These are phyloP conservation scores for Apteryx owenii DNA, from an alignment of 2,113 vertebrate species.

Conservation along the genomic window DNA sequence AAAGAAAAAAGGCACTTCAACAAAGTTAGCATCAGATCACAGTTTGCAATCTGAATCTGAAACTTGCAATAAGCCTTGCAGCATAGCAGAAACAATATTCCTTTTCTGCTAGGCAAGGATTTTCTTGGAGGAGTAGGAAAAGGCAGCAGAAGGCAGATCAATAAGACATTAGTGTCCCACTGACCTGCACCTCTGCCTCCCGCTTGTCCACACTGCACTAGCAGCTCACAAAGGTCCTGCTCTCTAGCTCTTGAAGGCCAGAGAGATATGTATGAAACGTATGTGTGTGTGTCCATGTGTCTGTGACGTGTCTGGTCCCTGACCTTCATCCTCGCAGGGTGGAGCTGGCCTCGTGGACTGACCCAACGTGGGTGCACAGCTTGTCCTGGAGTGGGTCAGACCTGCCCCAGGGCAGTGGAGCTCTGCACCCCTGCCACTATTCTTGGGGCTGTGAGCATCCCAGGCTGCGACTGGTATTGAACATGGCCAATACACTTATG, in stretches of 20 bases:
- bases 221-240: background rate
- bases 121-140: background rate
- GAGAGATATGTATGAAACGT: background rate
- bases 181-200: background rate
- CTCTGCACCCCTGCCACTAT: background rate
- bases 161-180: background rate
- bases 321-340: background rate
- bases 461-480: background rate
- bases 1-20: background rate
- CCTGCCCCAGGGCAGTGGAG: accelerated
- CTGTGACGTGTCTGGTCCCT: background rate
- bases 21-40: background rate
- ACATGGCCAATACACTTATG: background rate
- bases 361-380: background rate
- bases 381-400: accelerated
- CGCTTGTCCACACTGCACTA: background rate
- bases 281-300: background rate
- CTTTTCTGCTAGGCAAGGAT: background rate
- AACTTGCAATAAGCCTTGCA: background rate
- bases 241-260: background rate
- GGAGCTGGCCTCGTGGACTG: background rate
- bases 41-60: background rate
- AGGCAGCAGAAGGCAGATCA: background rate
- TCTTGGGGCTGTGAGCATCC: accelerated
- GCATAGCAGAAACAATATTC: background rate